Base-by-base conservation (phyloP, 2,888 invertebrate genomes). In the Eupeodes luniger region DNA sequence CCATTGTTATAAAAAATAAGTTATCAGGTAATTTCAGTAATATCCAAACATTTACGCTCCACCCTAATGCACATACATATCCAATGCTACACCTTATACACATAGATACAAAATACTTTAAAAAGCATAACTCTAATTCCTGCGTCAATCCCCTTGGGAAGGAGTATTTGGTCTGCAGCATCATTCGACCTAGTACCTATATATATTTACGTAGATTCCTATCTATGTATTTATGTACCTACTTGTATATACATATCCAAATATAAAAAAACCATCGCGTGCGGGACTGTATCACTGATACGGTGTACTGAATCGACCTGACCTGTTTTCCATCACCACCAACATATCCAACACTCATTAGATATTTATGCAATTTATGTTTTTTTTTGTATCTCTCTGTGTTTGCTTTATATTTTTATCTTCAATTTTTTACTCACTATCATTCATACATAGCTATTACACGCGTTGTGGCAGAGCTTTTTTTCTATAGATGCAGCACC, bases 281-380 rank as follows among this genome's bases (percentile, higher is more conserved):
- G 79, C 55, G 62, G 51, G 49, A 11, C 44, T 34, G 57, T 59
- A 59, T 59, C 27, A 59, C 34, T 66, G 47, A 19, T 53, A 7
- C 0, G 19, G 19, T 19, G 19, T 7, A 66, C 66, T 64, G 57
- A 34, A 57, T 70, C 85, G 40, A 57, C 70, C 16, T 62, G 53
- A 72, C 76, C 55, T 51, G 16, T 34, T 72, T 51, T 69, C 61
- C 53, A 11, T 66, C 72, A 70, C 80, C 83, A 62, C 19, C 19
- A 19, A 19, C 19, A 19, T 19, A 19, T 19, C 87, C 75, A 72
- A 87, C 77, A 74, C 74, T 87, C 80, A 87, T 87, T 84, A 87
- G 84, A 81, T 84, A 87, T 87, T 87, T 84, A 87, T 87, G 84
- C 87, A 80, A 84, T 87, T 87, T 77, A 77, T 81, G 61, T 80